These are phyloP conservation scores for Resseliella maxima DNA, from an alignment of 2,888 invertebrate species.

Conservation along the genomic window DNA sequence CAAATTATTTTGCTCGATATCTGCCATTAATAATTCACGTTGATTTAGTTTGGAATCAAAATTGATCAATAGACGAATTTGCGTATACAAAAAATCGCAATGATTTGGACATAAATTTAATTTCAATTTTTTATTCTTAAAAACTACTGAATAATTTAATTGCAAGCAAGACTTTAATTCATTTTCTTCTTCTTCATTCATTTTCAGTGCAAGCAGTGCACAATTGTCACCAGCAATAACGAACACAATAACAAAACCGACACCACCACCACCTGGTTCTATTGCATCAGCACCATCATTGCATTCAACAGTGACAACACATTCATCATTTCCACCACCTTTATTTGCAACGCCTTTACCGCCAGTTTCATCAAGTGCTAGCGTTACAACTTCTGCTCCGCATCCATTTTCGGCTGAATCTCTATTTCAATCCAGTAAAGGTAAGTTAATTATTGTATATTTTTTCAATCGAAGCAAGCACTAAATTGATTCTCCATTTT, in stretches of 20 bases:
- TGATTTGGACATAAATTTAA: conserved; percentile 36
- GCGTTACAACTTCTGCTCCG: conserved; percentile 73
- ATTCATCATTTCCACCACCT: conserved; percentile 71
- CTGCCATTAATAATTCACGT: background rate
- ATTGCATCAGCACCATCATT: conserved; percentile 66
- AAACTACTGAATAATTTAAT: too few species aligned
- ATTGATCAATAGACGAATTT: background rate
- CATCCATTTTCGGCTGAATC: conserved; percentile 91
- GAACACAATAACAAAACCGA: conserved; percentile 69
- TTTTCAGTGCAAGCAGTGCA: conserved; percentile 64
- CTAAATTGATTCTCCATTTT: conserved; percentile 57
- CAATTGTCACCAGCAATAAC: conserved; percentile 68
- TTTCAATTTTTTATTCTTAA: too few species aligned
- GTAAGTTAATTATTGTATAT: conserved; percentile 60
- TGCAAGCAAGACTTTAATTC: background rate
- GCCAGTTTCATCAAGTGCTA: conserved; percentile 70
- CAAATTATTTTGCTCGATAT: background rate
- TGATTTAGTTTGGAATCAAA: background rate
- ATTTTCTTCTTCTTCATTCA: conserved; percentile 58
- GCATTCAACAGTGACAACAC: conserved; percentile 69
- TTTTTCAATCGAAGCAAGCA: conserved; percentile 12
- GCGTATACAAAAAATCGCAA: background rate
- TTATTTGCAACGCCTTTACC: conserved; percentile 74
- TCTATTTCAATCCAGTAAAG: conserved; percentile 86
- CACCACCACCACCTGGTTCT: conserved; percentile 71